Evolutionary conservation across 1,140 invertebrate species (phyloP), one percentile per base, ranked within the genome.

Genomic region (Penaeus vannamei): DNA sequence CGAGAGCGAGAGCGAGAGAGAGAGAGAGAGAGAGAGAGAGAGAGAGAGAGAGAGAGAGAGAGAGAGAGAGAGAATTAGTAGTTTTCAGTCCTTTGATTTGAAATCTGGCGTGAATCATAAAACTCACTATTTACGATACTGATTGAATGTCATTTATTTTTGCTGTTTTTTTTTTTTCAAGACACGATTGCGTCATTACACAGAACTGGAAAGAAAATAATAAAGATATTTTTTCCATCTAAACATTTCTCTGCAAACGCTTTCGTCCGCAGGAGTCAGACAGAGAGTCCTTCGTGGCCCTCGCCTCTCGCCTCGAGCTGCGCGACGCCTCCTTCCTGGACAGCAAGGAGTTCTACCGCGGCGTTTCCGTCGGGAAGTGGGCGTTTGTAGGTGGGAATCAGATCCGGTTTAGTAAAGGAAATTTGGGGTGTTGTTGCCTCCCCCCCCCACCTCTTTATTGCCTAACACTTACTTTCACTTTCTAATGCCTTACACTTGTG

Each of bases 301-400:
- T 84, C 14, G 82, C 61, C 10, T 26, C 32, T 2, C 82, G 61
- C 17, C 60, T 84, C 0, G 17, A 84, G 23, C 17, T 84, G 59
- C 42, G 36, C 26, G 29, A 84, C 10, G 32, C 60, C 22, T 14
- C 29, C 61, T 66, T 84, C 61, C n/a, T 84, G 17, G 82, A 84
- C 60, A 36, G 53, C 14, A 29, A 17, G 12, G 61, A 29, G 12
- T 84, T 84, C 61, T 84, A 36, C 23, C 29, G 66, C 7, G 82
- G 82, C 2, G 17, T 84, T 23, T 60, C 82, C 26, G 59, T 42
- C 26, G 82, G 82, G 19, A 84, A 84, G 36, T 84, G 82, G 82
- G 82, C 82, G 0, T 64, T 64, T 64, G 62, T 84, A 84, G 82
- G 82, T 84, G 61, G 66, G 82, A 36, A 59, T 29, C 26, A 8